Evolutionary conservation across 2,113 vertebrate genomes (phyloP), one percentile per base, ranked within the genome.

Genomic region (Chloebia gouldiae): DNA sequence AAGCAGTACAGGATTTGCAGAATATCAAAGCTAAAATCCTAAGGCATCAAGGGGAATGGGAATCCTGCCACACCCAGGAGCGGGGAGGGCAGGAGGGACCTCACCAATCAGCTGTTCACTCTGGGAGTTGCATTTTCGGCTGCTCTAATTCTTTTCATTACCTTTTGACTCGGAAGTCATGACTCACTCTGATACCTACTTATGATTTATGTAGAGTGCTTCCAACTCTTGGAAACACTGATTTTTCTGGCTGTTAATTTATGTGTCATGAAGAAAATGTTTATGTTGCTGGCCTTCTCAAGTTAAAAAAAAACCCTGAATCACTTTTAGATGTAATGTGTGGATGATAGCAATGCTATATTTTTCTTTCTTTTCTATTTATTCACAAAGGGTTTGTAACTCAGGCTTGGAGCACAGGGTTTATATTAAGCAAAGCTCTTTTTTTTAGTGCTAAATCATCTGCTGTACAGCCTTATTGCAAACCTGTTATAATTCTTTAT

Each of bases 261-360:
- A 35, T 88, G 57, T 97, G 80, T 88, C 53, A 81, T 63, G 94
- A 51, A 95, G 88, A 95, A 94, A 96, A 86, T 94, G 95, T 83
- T 82, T 78, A 81, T 68, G 81, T 96, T 92, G 82, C 86, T 92
- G 93, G 86, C 70, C 95, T 90, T 95, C 81, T 94, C 95, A 70
- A 86, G 76, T 91, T 92, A 87, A 81, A 85, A 68, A 68, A 94
- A 60, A 45, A 7, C 22, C 30, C 81, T 90, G 73, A 75, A 83
- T 97, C 96, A 93, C 57, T 82, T 90, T 80, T 56, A 92, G 33
- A 70, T 56, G 56, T 50, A 92, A 83, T 64, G 27, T 71, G 88
- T 40, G 65, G 70, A 76, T 95, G 78, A 68, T 87, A 79, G 31
- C 90, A 56, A 68, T 86, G 82, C 65, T 94, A 75, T 78, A 90